Percentiles rank a stretch among this genome's conserved stretches.
phyloP scores from a whole-genome alignment of 2,113 vertebrate species.

The Monarcha castaneiventris region DNA sequence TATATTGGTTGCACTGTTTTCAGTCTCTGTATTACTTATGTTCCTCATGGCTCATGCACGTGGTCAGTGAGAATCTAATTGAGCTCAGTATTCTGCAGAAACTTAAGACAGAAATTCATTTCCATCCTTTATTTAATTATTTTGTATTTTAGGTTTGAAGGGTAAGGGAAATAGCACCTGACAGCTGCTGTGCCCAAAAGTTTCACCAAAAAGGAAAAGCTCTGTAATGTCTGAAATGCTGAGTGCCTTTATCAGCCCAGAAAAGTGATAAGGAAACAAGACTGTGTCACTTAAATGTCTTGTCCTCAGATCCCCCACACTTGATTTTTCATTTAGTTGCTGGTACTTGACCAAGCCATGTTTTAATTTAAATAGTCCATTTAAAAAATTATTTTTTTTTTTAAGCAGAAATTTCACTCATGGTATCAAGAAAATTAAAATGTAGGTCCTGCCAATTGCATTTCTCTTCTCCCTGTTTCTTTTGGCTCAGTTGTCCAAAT shows the following conservation, averaged over 20 bases:
- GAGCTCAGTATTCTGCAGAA: background rate
- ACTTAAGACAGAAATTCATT: background rate
- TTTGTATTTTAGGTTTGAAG: background rate
- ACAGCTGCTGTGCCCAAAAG: accelerated
- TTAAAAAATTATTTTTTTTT: background rate
- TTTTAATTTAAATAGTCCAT: background rate
- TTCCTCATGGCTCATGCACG: accelerated
- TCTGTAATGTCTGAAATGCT: background rate
- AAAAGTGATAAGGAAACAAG: background rate
- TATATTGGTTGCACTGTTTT: background rate
- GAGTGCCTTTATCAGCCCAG: background rate
- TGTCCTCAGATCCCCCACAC: background rate
- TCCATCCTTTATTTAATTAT: background rate
- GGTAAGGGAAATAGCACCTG: accelerated
- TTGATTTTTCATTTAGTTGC: background rate
- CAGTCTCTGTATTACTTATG: accelerated
- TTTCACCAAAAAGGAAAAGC: background rate
- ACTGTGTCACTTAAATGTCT: background rate
- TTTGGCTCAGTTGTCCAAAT: background rate
- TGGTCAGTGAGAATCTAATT: background rate
- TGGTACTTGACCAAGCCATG: background rate
- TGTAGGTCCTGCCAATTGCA: background rate
- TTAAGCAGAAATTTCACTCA: background rate
- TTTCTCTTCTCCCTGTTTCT: background rate
- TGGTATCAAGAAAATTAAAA: background rate